Conservation (phyloP, 1,140 invertebrate genomes). For the Zophobas morio region DNA sequence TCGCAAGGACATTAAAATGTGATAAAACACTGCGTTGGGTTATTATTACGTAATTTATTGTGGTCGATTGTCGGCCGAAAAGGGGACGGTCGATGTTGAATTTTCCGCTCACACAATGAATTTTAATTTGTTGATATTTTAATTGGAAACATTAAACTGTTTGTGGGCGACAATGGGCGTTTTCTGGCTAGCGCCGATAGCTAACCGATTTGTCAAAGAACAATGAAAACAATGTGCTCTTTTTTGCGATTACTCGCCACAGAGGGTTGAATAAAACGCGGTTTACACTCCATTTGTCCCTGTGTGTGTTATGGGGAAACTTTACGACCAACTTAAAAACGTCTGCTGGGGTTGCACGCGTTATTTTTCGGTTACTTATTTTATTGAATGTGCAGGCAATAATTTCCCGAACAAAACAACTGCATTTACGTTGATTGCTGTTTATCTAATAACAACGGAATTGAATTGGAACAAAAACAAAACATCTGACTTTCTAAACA, state of each 20-base stretch:
- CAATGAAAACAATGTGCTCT: not conserved
- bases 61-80: conserved; percentile 4
- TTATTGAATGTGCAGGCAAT: too few species aligned
- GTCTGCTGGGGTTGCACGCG: too few species aligned
- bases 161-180: not conserved
- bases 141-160: not conserved
- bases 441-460: too few species aligned
- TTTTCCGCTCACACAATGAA: conserved; percentile 1
- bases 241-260: not conserved
- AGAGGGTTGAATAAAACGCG: too few species aligned
- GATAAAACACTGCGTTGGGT: conserved; percentile 9
- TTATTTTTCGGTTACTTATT: too few species aligned
- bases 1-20: conserved; percentile 21
- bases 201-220: not conserved
- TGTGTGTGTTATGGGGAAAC: too few species aligned
- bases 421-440: too few species aligned
- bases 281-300: too few species aligned
- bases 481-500: too few species aligned
- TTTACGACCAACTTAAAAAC: too few species aligned
- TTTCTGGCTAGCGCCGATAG: not conserved
- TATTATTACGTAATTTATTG: conserved; percentile 34
- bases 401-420: too few species aligned
- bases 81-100: not conserved
- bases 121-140: conserved; percentile 21
- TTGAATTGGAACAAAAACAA: too few species aligned